These are phyloP conservation scores for Acanthurus tractus DNA, from an alignment of 2,797 vertebrate species.

Conservation along the genomic window DNA sequence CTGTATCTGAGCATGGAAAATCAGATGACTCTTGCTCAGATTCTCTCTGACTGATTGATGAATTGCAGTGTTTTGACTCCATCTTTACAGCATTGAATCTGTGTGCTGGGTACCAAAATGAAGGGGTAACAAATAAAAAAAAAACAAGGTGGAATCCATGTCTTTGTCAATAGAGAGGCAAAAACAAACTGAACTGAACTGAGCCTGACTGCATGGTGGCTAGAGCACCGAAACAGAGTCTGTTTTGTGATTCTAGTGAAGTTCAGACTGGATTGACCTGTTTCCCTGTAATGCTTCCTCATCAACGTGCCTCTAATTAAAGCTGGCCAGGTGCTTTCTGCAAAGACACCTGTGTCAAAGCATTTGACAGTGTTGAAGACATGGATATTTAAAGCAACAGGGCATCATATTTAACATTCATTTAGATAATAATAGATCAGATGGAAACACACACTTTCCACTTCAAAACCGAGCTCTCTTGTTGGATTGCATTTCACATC, in stretches of 20 bases:
- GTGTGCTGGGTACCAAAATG: too few species aligned
- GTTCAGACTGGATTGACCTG: conserved; percentile 67
- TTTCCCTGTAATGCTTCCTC: conserved; percentile 64
- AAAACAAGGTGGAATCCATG: too few species aligned
- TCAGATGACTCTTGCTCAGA: too few species aligned
- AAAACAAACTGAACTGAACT: too few species aligned
- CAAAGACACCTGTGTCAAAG: conserved; percentile 44
- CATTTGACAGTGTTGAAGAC: conserved; percentile 15
- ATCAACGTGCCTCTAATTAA: conserved; percentile 49
- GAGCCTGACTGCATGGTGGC: too few species aligned
- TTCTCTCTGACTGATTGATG: too few species aligned
- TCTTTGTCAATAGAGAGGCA: too few species aligned
- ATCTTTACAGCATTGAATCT: too few species aligned
- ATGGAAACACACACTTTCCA: conserved; percentile 42
- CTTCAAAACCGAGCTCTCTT: conserved; percentile 37
- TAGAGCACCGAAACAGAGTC: conserved; percentile 28
- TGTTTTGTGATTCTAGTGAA: conserved; percentile 46
- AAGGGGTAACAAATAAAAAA: too few species aligned
- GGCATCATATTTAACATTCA: conserved; percentile 54
- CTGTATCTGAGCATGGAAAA: too few species aligned
- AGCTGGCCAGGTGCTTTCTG: conserved; percentile 51
- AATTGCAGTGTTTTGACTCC: too few species aligned
- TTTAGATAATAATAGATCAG: conserved; percentile 55
- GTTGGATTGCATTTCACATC: conserved; percentile 46
- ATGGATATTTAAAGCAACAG: conserved; percentile 50